Percentiles rank a stretch among this genome's conserved stretches.
Conservation (phyloP, 2,113 vertebrate species). For the Mormyrus iriodes region DNA sequence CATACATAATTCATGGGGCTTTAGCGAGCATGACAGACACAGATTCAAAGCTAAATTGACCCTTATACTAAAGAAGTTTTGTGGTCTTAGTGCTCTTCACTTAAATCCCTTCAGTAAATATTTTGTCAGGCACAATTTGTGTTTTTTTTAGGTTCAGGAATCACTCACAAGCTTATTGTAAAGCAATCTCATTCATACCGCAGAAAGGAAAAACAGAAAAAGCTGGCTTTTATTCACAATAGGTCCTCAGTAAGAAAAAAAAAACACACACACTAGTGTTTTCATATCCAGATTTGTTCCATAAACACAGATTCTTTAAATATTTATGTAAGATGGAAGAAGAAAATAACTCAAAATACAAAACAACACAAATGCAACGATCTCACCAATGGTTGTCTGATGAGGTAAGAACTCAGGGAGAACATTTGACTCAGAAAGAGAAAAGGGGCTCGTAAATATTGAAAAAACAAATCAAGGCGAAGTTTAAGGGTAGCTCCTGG, state of each 20-base stretch:
- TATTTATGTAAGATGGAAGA: background rate
- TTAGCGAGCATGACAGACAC: conserved; percentile 5
- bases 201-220: background rate
- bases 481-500: background rate
- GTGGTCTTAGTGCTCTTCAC: conserved; percentile 3
- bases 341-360: background rate
- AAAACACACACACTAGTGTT: background rate
- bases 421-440: background rate
- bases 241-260: background rate
- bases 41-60: conserved; percentile 21
- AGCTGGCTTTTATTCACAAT: background rate
- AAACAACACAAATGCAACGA: background rate
- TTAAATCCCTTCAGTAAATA: conserved; percentile 25
- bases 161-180: background rate
- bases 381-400: background rate
- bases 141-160: background rate
- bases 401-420: background rate
- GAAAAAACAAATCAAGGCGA: background rate
- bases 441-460: background rate
- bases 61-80: conserved; percentile 1
- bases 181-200: background rate
- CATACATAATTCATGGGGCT: conserved; percentile 24
- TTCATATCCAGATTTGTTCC: background rate
- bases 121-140: background rate
- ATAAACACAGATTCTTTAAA: background rate